phyloP scores from a whole-genome alignment of 2,888 invertebrate genomes.

The Lycophotia porphyrea region DNA sequence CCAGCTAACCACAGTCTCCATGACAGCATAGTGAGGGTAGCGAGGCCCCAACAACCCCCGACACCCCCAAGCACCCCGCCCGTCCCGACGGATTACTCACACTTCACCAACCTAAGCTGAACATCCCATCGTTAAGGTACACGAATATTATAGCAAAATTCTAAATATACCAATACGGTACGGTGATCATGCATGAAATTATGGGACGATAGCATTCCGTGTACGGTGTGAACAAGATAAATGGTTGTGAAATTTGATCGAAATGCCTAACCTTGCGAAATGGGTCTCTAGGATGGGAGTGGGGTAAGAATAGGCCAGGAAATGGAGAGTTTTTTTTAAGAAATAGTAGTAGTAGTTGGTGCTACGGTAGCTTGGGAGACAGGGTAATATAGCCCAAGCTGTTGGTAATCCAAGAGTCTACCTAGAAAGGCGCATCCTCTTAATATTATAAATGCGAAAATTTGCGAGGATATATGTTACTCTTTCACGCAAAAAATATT shows the following conservation, averaged over 20 bases:
- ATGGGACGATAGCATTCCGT: conserved; percentile 71
- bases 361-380: neutral
- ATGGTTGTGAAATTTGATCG: conserved; percentile 59
- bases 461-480: too few species aligned
- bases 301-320: neutral
- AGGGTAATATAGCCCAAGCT: neutral
- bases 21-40: conserved; percentile 72
- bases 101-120: conserved; percentile 77
- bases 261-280: conserved; percentile 43
- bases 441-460: too few species aligned
- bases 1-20: conserved; percentile 65
- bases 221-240: conserved; percentile 63
- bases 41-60: conserved; percentile 40
- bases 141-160: conserved; percentile 80
- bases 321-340: neutral
- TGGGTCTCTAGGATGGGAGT: conserved; percentile 47
- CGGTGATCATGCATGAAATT: conserved; percentile 82
- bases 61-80: conserved; percentile 54
- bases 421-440: neutral
- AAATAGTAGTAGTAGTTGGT: neutral
- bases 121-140: conserved; percentile 66
- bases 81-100: conserved; percentile 84
- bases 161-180: conserved; percentile 84
- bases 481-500: too few species aligned
- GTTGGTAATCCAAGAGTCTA: neutral